phyloP scores from a whole-genome alignment of 2,888 invertebrate genomes.

The Phania funesta region DNA sequence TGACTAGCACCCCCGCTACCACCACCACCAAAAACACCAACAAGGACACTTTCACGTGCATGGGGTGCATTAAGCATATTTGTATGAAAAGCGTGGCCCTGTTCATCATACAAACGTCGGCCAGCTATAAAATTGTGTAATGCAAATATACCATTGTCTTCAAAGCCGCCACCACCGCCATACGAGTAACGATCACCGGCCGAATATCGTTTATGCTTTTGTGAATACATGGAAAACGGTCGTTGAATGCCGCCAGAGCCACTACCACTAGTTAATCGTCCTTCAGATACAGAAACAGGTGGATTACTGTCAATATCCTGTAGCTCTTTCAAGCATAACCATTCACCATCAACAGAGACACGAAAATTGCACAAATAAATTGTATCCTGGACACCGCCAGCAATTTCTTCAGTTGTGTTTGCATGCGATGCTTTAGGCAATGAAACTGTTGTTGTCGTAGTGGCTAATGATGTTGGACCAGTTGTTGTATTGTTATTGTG shows the following conservation, averaged over 20 bases:
- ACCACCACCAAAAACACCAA: constrained; percentile 77
- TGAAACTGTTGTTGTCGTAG: constrained; percentile 75
- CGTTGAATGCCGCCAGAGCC: constrained; percentile 45
- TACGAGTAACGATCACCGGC: constrained; percentile 66
- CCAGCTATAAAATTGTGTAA: constrained; percentile 78
- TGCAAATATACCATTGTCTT: constrained; percentile 79
- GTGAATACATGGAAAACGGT: constrained; percentile 68
- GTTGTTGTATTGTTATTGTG: constrained; percentile 66
- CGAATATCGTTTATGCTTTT: constrained; percentile 75
- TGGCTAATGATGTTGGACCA: constrained; percentile 9
- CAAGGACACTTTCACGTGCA: constrained; percentile 77
- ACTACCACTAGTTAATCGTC: constrained; percentile 65
- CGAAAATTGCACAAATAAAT: constrained; percentile 98
- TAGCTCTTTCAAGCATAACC: constrained; percentile 96
- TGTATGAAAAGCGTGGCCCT: constrained; percentile 68
- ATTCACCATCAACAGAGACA: constrained; percentile 97
- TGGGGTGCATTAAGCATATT: constrained; percentile 69
- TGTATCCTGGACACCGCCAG: constrained; percentile 92
- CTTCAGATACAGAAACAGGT: constrained; percentile 57
- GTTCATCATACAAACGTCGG: constrained; percentile 75
- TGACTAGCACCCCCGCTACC: constrained; percentile 74
- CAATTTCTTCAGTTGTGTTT: constrained; percentile 77
- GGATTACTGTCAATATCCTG: constrained; percentile 88
- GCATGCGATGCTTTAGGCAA: constrained; percentile 81
- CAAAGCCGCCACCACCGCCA: constrained; percentile 70